Percentiles rank a stretch among this genome's conserved stretches.
Conservation (phyloP, 2,888 invertebrate species). For the Argyresthia goedartella region DNA sequence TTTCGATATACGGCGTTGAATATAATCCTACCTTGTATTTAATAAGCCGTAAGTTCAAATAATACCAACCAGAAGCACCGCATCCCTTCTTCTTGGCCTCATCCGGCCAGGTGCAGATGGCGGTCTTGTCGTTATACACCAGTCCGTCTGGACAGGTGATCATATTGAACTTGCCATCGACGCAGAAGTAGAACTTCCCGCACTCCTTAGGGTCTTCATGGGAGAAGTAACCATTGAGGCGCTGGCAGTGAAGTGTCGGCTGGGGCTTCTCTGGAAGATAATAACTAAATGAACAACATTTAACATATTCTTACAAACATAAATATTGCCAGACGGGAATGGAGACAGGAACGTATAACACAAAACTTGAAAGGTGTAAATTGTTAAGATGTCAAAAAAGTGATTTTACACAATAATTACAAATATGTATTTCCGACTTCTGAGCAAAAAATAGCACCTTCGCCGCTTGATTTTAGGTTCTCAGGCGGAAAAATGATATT, state of each 20-base stretch:
- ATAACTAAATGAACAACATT: background rate
- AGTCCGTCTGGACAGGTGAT: conserved; percentile 89
- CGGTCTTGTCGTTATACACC: conserved; percentile 89
- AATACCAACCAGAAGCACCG: conserved; percentile 77
- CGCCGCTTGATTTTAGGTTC: too few relatives aligned
- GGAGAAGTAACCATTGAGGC: conserved; percentile 89
- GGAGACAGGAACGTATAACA: background rate
- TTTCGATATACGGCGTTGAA: too few relatives aligned
- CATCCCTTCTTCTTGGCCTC: conserved; percentile 91
- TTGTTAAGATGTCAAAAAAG: too few relatives aligned
- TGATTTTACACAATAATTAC: too few relatives aligned
- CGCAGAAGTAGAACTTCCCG: conserved; percentile 90
- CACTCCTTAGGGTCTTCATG: conserved; percentile 84
- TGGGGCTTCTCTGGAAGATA: conserved; percentile 76
- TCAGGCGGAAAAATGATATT: too few relatives aligned
- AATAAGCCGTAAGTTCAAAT: too few relatives aligned
- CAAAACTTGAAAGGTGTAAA: too few relatives aligned
- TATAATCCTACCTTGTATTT: too few relatives aligned
- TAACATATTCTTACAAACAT: too few relatives aligned
- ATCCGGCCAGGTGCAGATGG: conserved; percentile 94
- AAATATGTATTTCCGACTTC: too few relatives aligned
- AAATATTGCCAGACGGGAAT: background rate
- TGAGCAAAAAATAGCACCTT: too few relatives aligned
- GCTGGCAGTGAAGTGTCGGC: conserved; percentile 80
- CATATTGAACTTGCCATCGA: conserved; percentile 90